Conservation (phyloP, 2,888 invertebrate species). For the Hypercompe scribonia region DNA sequence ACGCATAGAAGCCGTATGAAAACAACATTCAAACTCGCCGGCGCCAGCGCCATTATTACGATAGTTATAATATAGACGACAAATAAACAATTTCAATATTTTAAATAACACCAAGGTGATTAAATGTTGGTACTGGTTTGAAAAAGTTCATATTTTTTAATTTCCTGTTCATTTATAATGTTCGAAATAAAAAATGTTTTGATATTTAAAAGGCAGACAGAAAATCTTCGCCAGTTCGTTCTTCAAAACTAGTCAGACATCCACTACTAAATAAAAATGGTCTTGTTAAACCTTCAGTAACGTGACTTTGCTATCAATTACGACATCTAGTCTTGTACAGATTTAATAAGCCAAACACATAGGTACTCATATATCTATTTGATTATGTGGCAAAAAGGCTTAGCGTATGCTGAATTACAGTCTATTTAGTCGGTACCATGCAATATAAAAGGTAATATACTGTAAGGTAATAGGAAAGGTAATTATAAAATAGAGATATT, state of each 20-base stretch:
- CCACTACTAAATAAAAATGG: too few relatives aligned
- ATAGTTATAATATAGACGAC: slow-evolving; percentile 13
- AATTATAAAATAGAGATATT: too few relatives aligned
- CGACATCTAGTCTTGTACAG: too few relatives aligned
- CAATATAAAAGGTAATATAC: too few relatives aligned
- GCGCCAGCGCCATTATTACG: slow-evolving; percentile 6
- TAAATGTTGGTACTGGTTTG: background rate
- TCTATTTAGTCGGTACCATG: too few relatives aligned
- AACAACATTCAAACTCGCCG: background rate
- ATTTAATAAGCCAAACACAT: too few relatives aligned
- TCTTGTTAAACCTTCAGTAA: background rate
- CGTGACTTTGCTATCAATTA: background rate
- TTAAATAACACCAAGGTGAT: slow-evolving; percentile 9
- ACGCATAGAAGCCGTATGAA: background rate
- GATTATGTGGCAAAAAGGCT: too few relatives aligned
- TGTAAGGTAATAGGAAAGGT: too few relatives aligned
- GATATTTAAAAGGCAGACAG: too few relatives aligned
- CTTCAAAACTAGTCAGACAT: background rate
- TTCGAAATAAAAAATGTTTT: background rate
- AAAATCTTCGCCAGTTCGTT: background rate
- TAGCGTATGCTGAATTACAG: too few relatives aligned
- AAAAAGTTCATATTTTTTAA: background rate
- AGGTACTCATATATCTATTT: too few relatives aligned
- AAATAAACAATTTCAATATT: slow-evolving; percentile 14
- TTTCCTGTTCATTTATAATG: background rate